Evolutionary conservation across 2,113 vertebrate species (phyloP), one percentile per base, ranked within the genome.

Genomic region (western clawed frog (Xenopus tropicalis)): DNA sequence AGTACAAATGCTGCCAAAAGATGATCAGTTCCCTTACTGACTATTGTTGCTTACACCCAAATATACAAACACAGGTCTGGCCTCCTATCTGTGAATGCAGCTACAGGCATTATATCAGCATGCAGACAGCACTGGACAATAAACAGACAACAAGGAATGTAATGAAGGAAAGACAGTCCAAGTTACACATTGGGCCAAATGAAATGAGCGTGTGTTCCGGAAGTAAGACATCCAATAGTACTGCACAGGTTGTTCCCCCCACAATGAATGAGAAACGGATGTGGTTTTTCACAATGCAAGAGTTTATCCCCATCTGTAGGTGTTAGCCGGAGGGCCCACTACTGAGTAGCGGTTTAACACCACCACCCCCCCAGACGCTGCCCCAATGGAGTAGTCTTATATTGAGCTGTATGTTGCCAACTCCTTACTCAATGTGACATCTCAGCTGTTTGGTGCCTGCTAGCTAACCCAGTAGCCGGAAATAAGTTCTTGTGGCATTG

Each of bases 71-170:
- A 80, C 70, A 83, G 86, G 79, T 78, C 80, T 80, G 77, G 77
- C 83, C 88, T 56, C 85, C 72, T 77, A 82, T 82, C 86, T 80
- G 83, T 83, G 81, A 86, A 86, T 85, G 89, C 87, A 85, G 86
- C 78, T 69, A 61, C 79, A 84, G 82, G 86, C 83, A 87, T 78
- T 84, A 84, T 89, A 86, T 85, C 85, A 85, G 89, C 93, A 95
- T 88, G 90, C 93, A 76, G 66, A 76, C 92, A 91, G 90, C 88
- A 89, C 87, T 80, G 80, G 88, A 92, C 89, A 95, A 98, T 95
- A 97, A 97, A 98, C 96, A 94, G 84, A 88, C 91, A 80, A 83
- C 82, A 88, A 83, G 82, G 81, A 86, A 87, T 79, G 69, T 84
- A 87, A 82, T 64, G 83, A 79, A 78, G 83, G 81, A 37, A 63